These are phyloP conservation scores for Macrophya annulata DNA, from an alignment of 2,888 invertebrate species.

Conservation along the genomic window DNA sequence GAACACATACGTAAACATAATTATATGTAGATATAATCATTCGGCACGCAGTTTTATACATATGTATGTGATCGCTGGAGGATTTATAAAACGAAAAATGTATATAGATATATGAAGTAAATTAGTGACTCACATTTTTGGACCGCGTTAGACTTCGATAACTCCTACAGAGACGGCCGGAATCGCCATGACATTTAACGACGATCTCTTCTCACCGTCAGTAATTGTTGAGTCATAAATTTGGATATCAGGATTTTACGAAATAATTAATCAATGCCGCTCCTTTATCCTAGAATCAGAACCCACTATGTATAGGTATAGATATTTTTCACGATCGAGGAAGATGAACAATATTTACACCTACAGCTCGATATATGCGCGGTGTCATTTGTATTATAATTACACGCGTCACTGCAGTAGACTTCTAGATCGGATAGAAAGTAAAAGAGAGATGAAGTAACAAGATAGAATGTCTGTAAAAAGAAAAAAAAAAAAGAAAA, in stretches of 20 bases:
- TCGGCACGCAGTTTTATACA: background rate
- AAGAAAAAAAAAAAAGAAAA: background rate
- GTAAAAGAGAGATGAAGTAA: background rate
- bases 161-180: background rate
- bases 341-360: background rate
- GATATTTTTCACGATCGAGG: background rate
- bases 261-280: background rate
- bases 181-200: constrained; percentile 30
- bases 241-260: background rate
- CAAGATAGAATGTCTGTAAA: background rate
- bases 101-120: background rate
- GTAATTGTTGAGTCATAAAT: background rate
- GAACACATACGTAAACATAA: background rate
- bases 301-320: background rate
- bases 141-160: background rate
- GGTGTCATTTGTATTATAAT: background rate
- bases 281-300: background rate
- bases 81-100: background rate
- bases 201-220: background rate
- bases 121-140: constrained; percentile 6
- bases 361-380: background rate
- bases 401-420: constrained; percentile 6
- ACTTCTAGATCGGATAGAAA: constrained; percentile 10
- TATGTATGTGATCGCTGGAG: background rate
- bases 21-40: background rate